Conservation (phyloP, 1,140 invertebrate genomes). For the Macrocentrus cingulum region DNA sequence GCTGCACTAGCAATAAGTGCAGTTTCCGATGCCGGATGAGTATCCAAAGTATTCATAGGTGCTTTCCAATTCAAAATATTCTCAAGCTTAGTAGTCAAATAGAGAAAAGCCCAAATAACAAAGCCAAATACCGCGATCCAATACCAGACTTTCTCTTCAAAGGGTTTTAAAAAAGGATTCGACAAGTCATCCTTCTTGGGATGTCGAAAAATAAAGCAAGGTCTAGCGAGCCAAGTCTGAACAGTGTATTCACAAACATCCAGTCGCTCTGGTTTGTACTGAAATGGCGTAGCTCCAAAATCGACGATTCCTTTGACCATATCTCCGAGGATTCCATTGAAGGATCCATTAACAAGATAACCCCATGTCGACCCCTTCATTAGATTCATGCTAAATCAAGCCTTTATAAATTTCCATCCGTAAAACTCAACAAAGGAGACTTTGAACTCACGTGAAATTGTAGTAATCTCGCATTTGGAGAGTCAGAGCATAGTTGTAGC, state of each 20-base stretch:
- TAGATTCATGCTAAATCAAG: slow-evolving; percentile 56
- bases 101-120: slow-evolving; percentile 36
- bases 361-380: slow-evolving; percentile 65
- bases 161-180: slow-evolving; percentile 54
- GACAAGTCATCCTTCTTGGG: slow-evolving; percentile 63
- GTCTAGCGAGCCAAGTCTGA: slow-evolving; percentile 62
- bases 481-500: slow-evolving; percentile 65
- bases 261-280: slow-evolving; percentile 62
- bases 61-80: slow-evolving; percentile 14
- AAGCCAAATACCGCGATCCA: slow-evolving; percentile 28
- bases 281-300: slow-evolving; percentile 64
- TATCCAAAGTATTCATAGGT: slow-evolving; percentile 18
- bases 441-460: slow-evolving; percentile 65
- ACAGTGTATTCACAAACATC: slow-evolving; percentile 64
- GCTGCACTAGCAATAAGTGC: slow-evolving; percentile 51
- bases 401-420: background rate
- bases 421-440: no score
- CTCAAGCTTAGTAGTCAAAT: slow-evolving; percentile 32
- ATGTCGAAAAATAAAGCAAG: slow-evolving; percentile 67
- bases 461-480: slow-evolving; percentile 64
- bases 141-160: slow-evolving; percentile 39
- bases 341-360: slow-evolving; percentile 65
- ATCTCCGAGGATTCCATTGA: slow-evolving; percentile 68
- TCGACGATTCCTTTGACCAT: slow-evolving; percentile 64
- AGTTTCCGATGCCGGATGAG: slow-evolving; percentile 37